Evolutionary conservation across 2,797 vertebrate species (phyloP).

Genomic region (Sorex maritimensis): DNA sequence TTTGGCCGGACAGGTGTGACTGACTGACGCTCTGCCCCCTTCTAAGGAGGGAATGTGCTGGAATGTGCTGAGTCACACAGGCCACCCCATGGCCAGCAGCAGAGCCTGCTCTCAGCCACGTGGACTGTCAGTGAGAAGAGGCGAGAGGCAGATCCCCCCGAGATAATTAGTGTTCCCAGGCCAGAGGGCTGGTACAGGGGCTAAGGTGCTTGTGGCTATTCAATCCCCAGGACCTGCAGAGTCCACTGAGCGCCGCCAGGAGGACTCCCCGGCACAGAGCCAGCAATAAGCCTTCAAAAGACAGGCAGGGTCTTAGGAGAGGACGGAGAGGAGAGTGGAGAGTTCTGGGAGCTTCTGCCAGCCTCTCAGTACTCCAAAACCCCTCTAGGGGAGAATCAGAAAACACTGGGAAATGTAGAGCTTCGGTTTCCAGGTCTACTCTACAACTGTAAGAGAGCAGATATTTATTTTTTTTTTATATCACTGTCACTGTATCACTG

Average conservation of each 20-base stretch:
- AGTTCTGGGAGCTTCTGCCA: neutral
- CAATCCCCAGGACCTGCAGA: too few species aligned
- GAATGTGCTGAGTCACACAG: neutral
- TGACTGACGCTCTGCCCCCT: too few species aligned
- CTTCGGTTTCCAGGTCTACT: neutral
- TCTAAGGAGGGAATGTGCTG: too few species aligned
- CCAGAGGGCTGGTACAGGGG: too few species aligned
- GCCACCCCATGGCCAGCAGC: neutral
- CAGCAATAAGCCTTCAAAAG: too few species aligned
- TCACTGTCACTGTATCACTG: too few species aligned
- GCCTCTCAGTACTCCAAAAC: neutral
- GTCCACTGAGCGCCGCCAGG: too few species aligned
- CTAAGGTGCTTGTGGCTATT: too few species aligned
- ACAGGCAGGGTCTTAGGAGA: neutral
- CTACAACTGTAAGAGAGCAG: neutral
- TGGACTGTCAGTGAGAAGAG: constrained; percentile 13
- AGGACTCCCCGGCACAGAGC: too few species aligned
- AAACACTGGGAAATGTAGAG: neutral
- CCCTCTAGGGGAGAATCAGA: neutral
- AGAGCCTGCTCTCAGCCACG: neutral
- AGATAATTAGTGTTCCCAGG: neutral
- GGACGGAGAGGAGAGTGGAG: neutral
- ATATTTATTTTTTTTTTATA: neutral
- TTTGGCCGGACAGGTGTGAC: too few species aligned
- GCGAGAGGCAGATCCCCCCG: neutral